phyloP scores from a whole-genome alignment of 2,888 invertebrate genomes.

The Reticulitermes lucifugus region DNA sequence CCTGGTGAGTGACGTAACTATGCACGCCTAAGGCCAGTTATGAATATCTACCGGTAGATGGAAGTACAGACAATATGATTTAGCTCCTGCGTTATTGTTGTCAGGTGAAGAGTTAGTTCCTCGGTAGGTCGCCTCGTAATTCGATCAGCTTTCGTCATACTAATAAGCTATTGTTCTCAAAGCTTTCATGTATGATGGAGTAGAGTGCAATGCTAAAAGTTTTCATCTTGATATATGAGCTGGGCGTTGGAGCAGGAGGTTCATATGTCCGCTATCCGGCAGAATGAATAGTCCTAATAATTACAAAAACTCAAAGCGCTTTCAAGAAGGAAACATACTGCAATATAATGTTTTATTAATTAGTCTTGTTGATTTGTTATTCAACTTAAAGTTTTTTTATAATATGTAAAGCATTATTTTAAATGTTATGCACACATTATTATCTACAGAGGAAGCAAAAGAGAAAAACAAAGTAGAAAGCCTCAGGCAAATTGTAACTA shows the following conservation, averaged over 20 bases:
- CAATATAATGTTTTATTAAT: too few relatives aligned
- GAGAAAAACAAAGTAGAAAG: too few relatives aligned
- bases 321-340: too few relatives aligned
- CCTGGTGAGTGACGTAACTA: background rate
- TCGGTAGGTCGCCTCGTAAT: background rate
- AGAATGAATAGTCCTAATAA: too few relatives aligned
- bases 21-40: background rate
- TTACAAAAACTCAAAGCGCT: too few relatives aligned
- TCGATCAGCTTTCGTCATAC: slow-evolving; percentile 38
- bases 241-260: background rate
- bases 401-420: too few relatives aligned
- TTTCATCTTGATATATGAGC: background rate
- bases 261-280: too few relatives aligned
- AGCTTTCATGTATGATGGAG: background rate
- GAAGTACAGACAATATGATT: background rate
- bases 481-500: too few relatives aligned
- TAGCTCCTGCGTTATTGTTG: background rate
- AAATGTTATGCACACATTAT: too few relatives aligned
- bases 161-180: slow-evolving; percentile 42
- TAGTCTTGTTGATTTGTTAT: too few relatives aligned
- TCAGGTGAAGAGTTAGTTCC: background rate
- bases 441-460: too few relatives aligned
- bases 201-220: background rate
- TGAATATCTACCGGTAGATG: background rate
- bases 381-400: too few relatives aligned